phyloP scores from a whole-genome alignment of 1,140 invertebrate species.

The Apis dorsata region DNA sequence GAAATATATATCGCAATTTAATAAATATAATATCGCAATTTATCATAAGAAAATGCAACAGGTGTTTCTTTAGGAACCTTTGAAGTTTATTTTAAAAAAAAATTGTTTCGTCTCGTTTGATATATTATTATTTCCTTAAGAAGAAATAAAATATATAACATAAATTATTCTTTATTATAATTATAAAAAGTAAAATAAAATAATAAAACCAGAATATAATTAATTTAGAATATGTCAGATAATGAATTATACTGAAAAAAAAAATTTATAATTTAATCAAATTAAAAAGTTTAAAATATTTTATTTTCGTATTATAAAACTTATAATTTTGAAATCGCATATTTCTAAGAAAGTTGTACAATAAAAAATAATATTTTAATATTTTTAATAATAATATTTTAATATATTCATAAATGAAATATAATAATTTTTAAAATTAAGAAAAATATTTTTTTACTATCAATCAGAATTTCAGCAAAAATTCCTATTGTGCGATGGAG shows the following conservation, averaged over 20 bases:
- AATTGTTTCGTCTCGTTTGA: neutral
- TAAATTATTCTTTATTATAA: neutral
- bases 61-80: neutral
- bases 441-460: neutral
- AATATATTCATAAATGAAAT: constrained; percentile 2
- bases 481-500: too few relatives aligned
- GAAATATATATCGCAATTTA: neutral
- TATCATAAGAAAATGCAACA: neutral
- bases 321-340: neutral
- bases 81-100: neutral
- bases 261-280: neutral
- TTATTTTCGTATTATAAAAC: neutral
- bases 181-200: neutral
- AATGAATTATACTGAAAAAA: neutral
- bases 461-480: neutral
- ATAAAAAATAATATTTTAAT: neutral
- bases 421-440: neutral
- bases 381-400: neutral
- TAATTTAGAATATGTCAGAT: neutral
- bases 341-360: neutral
- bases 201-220: neutral
- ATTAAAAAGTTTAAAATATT: neutral
- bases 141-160: too few relatives aligned
- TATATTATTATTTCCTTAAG: neutral
- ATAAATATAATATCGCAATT: neutral